Conservation (phyloP, 2,888 invertebrate genomes). For the Xestia rhomboidea region DNA sequence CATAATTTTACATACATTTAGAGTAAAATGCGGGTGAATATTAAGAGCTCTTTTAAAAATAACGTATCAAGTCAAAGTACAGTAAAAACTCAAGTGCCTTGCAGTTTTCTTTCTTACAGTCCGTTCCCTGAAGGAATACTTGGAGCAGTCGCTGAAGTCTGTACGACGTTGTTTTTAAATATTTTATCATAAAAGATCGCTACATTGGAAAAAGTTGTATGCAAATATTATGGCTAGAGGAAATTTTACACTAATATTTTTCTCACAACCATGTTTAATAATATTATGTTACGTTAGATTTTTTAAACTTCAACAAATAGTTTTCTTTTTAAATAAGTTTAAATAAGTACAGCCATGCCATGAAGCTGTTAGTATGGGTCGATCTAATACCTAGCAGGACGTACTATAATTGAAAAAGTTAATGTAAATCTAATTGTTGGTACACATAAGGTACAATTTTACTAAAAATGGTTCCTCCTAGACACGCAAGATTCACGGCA, state of each 20-base stretch:
- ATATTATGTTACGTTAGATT: neutral
- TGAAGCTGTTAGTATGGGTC: neutral
- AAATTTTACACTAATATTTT: conserved; percentile 48
- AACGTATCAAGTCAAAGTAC: conserved; percentile 72
- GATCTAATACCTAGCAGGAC: neutral
- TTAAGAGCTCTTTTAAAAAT: conserved; percentile 70
- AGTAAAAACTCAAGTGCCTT: conserved; percentile 75
- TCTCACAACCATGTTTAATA: conserved; percentile 21
- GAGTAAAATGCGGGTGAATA: conserved; percentile 60
- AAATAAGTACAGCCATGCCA: neutral
- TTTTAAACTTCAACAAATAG: neutral
- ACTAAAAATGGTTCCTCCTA: neutral
- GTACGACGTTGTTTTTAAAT: conserved; percentile 70
- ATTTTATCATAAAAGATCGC: conserved; percentile 71
- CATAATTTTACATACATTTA: conserved; percentile 49
- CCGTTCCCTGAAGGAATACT: conserved; percentile 69
- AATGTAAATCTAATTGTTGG: neutral
- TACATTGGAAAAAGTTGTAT: conserved; percentile 54
- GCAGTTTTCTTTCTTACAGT: conserved; percentile 74
- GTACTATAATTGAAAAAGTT: neutral
- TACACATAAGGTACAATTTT: neutral
- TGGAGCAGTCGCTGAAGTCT: conserved; percentile 68
- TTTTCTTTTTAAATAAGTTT: neutral
- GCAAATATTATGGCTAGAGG: conserved; percentile 37
- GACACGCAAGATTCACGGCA: neutral